A percentile compares a stretch with the other conserved stretches of the same genome.
phyloP scores from a whole-genome alignment of 2,888 invertebrate genomes.

The Anoncus sp. region DNA sequence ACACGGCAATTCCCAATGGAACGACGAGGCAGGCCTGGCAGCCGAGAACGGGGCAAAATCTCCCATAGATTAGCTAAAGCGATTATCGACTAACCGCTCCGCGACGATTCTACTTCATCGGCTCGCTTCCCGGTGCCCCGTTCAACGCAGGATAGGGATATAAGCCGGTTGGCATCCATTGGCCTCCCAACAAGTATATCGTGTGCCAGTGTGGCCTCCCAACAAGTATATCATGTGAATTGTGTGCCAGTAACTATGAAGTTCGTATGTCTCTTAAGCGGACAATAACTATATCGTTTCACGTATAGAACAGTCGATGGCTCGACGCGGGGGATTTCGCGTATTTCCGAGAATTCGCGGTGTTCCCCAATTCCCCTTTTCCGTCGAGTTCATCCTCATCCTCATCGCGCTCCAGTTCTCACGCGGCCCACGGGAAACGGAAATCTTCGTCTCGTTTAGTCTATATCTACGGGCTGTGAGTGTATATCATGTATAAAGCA shows the following conservation, averaged over 20 bases:
- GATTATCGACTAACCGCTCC: slow-evolving; percentile 66
- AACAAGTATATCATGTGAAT: slow-evolving; percentile 30
- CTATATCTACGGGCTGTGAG: neutral
- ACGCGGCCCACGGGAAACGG: slow-evolving; percentile 40
- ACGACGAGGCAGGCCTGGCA: slow-evolving; percentile 48
- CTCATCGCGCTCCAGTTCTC: slow-evolving; percentile 46
- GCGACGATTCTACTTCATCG: slow-evolving; percentile 65
- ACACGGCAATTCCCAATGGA: slow-evolving; percentile 55
- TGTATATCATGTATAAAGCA: slow-evolving; percentile 12
- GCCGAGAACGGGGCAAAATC: slow-evolving; percentile 61
- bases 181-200: slow-evolving; percentile 27
- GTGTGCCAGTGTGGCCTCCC: slow-evolving; percentile 29
- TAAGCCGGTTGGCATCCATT: slow-evolving; percentile 34
- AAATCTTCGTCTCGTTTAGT: slow-evolving; percentile 45
- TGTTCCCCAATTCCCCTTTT: slow-evolving; percentile 30
- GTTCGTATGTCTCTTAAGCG: neutral
- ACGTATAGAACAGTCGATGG: neutral
- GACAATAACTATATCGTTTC: slow-evolving; percentile 35
- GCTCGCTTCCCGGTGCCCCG: slow-evolving; percentile 31
- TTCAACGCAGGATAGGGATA: slow-evolving; percentile 1
- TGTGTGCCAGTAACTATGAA: slow-evolving; percentile 33
- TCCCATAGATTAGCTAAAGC: slow-evolving; percentile 67
- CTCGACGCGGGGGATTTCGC: slow-evolving; percentile 30
- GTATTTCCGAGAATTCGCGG: slow-evolving; percentile 46
- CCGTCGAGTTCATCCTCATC: slow-evolving; percentile 30